phyloP scores from a whole-genome alignment of 2,113 vertebrate species.

The Lampris megalopsis region DNA sequence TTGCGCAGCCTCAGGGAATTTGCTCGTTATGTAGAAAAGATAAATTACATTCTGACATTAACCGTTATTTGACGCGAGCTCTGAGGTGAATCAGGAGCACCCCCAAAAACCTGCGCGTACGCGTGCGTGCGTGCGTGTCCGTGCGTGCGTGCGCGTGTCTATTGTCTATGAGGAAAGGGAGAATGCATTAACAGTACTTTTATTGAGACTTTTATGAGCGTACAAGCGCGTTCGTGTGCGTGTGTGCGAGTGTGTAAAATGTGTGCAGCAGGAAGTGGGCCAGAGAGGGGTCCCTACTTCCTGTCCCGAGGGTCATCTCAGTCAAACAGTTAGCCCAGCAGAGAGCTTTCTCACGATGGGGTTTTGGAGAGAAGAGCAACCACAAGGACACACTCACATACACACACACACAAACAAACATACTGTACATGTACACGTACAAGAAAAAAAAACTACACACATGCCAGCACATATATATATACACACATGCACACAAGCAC shows the following conservation, averaged over 20 bases:
- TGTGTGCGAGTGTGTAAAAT: not conserved
- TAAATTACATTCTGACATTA: no score
- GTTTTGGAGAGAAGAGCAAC: not conserved
- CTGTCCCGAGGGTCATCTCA: constrained; percentile 39
- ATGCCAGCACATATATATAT: not conserved
- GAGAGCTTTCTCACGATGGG: constrained; percentile 63
- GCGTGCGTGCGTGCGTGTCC: not conserved
- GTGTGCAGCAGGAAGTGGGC: not conserved
- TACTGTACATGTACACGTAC: no score
- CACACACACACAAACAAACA: constrained; percentile 2
- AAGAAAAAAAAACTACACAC: not conserved
- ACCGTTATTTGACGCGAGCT: no score
- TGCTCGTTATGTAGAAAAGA: no score
- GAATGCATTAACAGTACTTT: not conserved
- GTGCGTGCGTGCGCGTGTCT: not conserved
- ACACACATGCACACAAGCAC: constrained; percentile 7
- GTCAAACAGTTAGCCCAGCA: constrained; percentile 48
- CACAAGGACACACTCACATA: constrained; percentile 3
- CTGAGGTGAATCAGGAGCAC: no score
- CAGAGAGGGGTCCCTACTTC: constrained; percentile 41
- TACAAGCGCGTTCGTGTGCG: not conserved
- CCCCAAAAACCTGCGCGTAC: not conserved
- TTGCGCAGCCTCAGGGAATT: no score
- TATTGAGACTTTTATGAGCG: not conserved
- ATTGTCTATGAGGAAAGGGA: not conserved